Conservation (phyloP, 2,113 vertebrate genomes). For the Elanoides forficatus region DNA sequence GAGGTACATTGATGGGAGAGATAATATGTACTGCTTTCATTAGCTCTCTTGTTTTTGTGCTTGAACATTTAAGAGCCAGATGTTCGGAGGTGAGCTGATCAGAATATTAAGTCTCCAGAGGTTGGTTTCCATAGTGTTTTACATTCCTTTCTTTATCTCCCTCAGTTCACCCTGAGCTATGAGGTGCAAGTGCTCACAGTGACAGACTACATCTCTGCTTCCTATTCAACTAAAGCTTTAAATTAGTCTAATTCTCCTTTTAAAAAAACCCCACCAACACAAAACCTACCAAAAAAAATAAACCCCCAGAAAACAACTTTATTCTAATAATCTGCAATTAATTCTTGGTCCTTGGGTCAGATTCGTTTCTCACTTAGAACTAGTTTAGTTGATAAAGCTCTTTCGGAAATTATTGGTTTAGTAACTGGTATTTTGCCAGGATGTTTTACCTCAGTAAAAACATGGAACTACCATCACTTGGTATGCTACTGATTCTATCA, state of each 20-base stretch:
- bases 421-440: constrained; percentile 31
- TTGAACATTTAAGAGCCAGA: constrained; percentile 89
- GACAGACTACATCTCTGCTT: constrained; percentile 72
- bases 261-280: not conserved
- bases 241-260: constrained; percentile 69
- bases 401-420: constrained; percentile 28
- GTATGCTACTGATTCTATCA: constrained; percentile 12
- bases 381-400: constrained; percentile 44
- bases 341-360: constrained; percentile 72
- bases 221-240: constrained; percentile 68
- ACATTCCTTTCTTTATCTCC: constrained; percentile 86
- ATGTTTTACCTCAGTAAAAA: constrained; percentile 44
- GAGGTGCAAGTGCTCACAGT: constrained; percentile 78
- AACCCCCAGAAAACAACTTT: not conserved
- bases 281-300: not conserved
- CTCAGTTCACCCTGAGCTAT: constrained; percentile 79
- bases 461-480: not conserved
- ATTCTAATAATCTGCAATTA: constrained; percentile 71
- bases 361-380: constrained; percentile 47
- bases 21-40: constrained; percentile 88
- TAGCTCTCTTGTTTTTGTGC: constrained; percentile 90
- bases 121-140: constrained; percentile 91
- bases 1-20: constrained; percentile 87
- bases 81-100: constrained; percentile 91
- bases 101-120: constrained; percentile 91